A percentile compares a stretch with the other conserved stretches of the same genome.
Conservation (phyloP, 2,113 vertebrate species). For the Hippocampus guttulatus region DNA sequence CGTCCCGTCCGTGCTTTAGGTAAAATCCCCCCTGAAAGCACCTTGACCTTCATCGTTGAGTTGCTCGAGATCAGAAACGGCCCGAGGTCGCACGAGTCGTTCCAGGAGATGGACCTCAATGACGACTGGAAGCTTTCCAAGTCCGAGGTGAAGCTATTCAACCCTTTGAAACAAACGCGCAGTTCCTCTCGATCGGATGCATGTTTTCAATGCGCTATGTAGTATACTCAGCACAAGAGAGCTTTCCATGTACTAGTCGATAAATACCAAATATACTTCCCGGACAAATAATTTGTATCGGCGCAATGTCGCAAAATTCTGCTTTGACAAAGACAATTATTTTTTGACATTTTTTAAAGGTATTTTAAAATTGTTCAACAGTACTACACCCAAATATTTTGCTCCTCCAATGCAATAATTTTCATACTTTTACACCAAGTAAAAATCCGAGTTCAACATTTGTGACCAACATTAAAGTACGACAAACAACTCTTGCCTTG, state of each 20-base stretch:
- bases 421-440: too few relatives aligned
- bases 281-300: too few relatives aligned
- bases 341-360: too few relatives aligned
- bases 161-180: background rate
- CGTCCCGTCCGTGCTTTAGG: conserved; percentile 64
- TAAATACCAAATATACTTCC: background rate
- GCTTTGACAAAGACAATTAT: too few relatives aligned
- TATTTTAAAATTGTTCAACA: too few relatives aligned
- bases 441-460: too few relatives aligned
- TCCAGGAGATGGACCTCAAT: conserved; percentile 97
- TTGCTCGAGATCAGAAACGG: conserved; percentile 93
- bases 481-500: too few relatives aligned
- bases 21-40: conserved; percentile 95
- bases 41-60: conserved; percentile 87
- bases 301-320: too few relatives aligned
- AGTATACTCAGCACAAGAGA: background rate
- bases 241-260: too few relatives aligned
- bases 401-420: too few relatives aligned
- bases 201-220: background rate
- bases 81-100: conserved; percentile 92
- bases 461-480: too few relatives aligned
- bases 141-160: conserved; percentile 74
- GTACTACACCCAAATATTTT: too few relatives aligned
- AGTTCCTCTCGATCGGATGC: background rate
- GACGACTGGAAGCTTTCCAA: conserved; percentile 97